Base-by-base conservation (phyloP, 2,113 vertebrate species). In the Machaerirhynchus nigripectus region DNA sequence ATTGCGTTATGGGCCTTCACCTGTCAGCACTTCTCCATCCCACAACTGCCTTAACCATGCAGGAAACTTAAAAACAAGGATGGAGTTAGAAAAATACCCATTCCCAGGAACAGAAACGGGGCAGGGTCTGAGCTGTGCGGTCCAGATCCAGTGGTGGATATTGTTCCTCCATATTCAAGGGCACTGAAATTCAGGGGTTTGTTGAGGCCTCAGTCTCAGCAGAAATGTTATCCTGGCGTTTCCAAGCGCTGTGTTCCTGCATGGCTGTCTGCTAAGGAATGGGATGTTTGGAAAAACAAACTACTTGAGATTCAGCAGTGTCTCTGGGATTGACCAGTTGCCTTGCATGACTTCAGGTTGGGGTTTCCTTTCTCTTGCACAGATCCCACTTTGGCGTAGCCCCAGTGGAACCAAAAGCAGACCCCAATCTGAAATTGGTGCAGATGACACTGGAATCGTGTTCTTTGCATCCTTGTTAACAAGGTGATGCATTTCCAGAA, bases 311-410 rank as follows among this genome's bases (percentile, higher is more conserved):
- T 86, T 88, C 53, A 60, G 63, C 50, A 59, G 39, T 67, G 50
- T 92, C 31, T 84, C 5, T 55, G 80, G 75, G 52, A 55, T 49
- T 81, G 68, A 77, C 76, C 76, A 59, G 60, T n/a, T 94, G 94
- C 89, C 94, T 97, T 93, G 83, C 42, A 7, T 93, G 83, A 70
- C 59, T 86, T 92, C 68, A 75, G 60, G 39, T 15, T 95, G 93
- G 89, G 73, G 52, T 89, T 91, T 92, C 80, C 83, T 71, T 90
- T 86, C 52, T 22, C 33, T 74, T 63, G 82, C 55, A 80, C 70
- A 68, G 70, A 65, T 91, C 9, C 78, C 50, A 76, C 81, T 57
- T 35, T 74, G 83, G 33, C 3, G 0, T 40, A 61, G 61, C 27
- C 55, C 42, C 60, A 24, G n/a, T 56, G 71, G 64, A 74, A 81